These are phyloP conservation scores for Archaeoteleia sp. DNA, from an alignment of 2,888 invertebrate species.

Conservation along the genomic window DNA sequence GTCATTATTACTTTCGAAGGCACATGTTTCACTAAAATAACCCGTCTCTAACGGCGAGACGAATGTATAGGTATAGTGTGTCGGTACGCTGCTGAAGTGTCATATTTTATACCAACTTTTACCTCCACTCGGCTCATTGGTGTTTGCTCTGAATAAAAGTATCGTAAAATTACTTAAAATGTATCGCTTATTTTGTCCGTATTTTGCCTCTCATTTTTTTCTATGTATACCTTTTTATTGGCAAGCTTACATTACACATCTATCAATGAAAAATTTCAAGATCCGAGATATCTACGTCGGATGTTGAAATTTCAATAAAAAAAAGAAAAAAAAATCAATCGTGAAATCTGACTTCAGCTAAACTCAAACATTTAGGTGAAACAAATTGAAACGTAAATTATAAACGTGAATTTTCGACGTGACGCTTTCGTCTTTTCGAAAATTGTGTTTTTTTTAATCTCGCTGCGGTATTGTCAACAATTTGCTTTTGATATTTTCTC, in stretches of 20 bases:
- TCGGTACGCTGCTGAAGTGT: conserved; percentile 39
- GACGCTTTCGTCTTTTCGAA: too few relatives aligned
- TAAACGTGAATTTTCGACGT: conserved; percentile 52
- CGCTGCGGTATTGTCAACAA: conserved; percentile 13
- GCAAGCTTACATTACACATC: conserved; percentile 65
- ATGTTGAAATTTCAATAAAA: conserved; percentile 61
- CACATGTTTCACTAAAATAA: conserved; percentile 70
- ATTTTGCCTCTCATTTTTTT: conserved; percentile 11
- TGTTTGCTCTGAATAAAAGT: conserved; percentile 45
- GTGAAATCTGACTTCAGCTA: conserved; percentile 72
- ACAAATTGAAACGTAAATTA: conserved; percentile 63
- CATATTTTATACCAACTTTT: conserved; percentile 41
- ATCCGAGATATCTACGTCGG: conserved; percentile 62
- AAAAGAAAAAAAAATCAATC: conserved; percentile 55
- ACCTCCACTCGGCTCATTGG: conserved; percentile 34
- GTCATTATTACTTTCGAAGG: conserved; percentile 73
- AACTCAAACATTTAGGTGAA: conserved; percentile 73
- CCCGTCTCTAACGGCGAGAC: conserved; percentile 51
- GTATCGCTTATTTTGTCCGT: conserved; percentile 14
- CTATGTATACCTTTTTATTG: conserved; percentile 56
- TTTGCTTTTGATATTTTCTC: conserved; percentile 14
- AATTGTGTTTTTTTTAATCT: conserved; percentile 1
- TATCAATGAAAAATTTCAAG: conserved; percentile 60
- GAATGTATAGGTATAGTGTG: conserved; percentile 35
- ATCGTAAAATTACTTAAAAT: conserved; percentile 46